Evolutionary conservation across 2,113 vertebrate genomes (phyloP), one percentile per base, ranked within the genome.

Genomic region (Salvelinus alpinus): DNA sequence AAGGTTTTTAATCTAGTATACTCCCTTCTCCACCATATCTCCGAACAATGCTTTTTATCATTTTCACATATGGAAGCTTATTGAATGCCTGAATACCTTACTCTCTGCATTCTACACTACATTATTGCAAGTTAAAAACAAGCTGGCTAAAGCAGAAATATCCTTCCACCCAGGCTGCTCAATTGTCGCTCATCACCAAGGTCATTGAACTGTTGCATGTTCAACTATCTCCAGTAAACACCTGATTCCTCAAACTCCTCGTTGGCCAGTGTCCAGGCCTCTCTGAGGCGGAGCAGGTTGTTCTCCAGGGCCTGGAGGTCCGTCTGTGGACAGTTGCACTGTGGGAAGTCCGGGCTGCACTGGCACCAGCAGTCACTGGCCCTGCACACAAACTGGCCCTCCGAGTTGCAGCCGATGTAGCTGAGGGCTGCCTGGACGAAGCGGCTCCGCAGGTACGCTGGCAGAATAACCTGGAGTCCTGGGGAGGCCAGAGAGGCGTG

Each of bases 401-500:
- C 95, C 0, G 95, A 96, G 88, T 96, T 94, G 87, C 98, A 99
- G 57, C 96, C 96, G 12, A 99, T 95, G 87, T 99, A 99, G 92
- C 95, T 93, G 71, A 99, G 95, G 0, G 98, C 97, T 0, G 97
- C 98, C 0, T 94, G 93, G 78, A 99, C 95, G 9, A 98, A 99
- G 31, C 92, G 86, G 75, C 94, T 94, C 12, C 91, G 93, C 82
- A 99, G 86, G 90, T 99, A 94, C 34, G 87, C 86, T 0, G 98
- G 98, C 7, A 99, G 91, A 88, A 99, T 92, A 0, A 91, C 94
- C 93, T 99, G 98, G 78, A 99, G 92, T 75, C 98, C 98, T 99
- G 90, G 0, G 18, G 64, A 22, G 59, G 18, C 2, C 18, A 62
- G 18, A 57, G 59, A 62, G 59, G n/a, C 8, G 16, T 22, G 59